Evolutionary conservation across 2,888 invertebrate genomes (phyloP).

Genomic region (Trichopoda pennipes): DNA sequence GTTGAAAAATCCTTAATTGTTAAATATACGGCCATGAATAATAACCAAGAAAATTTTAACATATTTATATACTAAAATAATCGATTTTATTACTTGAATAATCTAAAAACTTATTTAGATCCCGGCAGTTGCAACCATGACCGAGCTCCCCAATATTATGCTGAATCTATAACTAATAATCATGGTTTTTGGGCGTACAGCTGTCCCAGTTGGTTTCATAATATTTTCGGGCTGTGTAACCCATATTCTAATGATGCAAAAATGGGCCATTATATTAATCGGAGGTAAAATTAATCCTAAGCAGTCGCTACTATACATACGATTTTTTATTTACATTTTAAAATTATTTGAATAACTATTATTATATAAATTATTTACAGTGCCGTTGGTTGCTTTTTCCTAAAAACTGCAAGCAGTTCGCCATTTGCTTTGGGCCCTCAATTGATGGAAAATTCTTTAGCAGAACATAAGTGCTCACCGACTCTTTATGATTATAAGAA

Average conservation of each 20-base stretch:
- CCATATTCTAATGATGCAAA: conserved; percentile 75
- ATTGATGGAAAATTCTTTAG: background rate
- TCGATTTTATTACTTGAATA: background rate
- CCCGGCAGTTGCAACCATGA: conserved; percentile 84
- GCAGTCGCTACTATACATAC: background rate
- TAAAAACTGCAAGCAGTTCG: conserved; percentile 72
- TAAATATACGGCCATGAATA: too few species aligned
- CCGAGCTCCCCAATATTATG: conserved; percentile 83
- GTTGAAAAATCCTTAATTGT: too few species aligned
- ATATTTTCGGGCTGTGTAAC: conserved; percentile 82
- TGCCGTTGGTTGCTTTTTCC: conserved; percentile 82
- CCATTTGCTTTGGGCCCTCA: conserved; percentile 73
- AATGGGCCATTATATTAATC: conserved; percentile 82
- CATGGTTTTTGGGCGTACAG: conserved; percentile 83
- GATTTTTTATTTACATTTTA: background rate
- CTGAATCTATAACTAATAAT: conserved; percentile 82
- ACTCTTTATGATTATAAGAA: conserved; percentile 64
- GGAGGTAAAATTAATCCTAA: conserved; percentile 75
- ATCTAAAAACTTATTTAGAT: conserved; percentile 76
- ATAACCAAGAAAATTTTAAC: background rate
- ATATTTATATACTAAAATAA: background rate
- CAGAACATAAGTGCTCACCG: background rate
- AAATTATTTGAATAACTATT: conserved; percentile 36
- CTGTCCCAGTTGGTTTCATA: conserved; percentile 82
- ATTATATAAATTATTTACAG: too few species aligned